A percentile compares a stretch with the other conserved stretches of the same genome.
Conservation (phyloP, 35 echinoderm and acorn worm species). For the Heliocidaris tuberculata region DNA sequence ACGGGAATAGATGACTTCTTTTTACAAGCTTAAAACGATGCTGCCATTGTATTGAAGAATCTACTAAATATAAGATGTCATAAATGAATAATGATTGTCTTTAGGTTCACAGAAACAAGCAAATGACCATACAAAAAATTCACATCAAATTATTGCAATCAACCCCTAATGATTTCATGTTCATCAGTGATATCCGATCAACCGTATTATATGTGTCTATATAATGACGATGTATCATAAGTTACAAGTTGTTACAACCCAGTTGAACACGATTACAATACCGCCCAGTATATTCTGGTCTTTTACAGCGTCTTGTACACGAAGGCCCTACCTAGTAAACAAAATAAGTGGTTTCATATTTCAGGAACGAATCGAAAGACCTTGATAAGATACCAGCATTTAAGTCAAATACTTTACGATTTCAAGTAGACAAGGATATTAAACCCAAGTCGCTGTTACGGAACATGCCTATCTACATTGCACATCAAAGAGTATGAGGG, state of each 20-base stretch:
- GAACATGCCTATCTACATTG: not conserved
- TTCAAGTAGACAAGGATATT: not conserved
- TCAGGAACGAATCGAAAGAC: constrained; percentile 19
- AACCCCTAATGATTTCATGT: not conserved
- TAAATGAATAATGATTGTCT: too few relatives aligned
- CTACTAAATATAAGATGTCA: too few relatives aligned
- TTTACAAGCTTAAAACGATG: too few relatives aligned
- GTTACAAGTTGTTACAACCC: not conserved
- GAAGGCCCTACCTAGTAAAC: not conserved
- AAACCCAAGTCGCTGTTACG: not conserved
- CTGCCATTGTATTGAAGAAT: too few relatives aligned
- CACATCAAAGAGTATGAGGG: not conserved
- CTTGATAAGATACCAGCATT: constrained; percentile 29
- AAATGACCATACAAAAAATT: too few relatives aligned
- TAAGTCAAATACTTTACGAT: constrained; percentile 10
- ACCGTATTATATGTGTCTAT: not conserved
- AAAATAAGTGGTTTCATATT: constrained; percentile 30
- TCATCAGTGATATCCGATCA: not conserved
- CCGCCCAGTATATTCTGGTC: not conserved
- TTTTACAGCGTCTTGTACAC: not conserved
- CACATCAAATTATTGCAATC: not conserved
- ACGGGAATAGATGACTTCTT: too few relatives aligned
- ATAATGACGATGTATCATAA: not conserved
- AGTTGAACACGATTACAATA: not conserved
- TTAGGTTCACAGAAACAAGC: too few relatives aligned